Evolutionary conservation across 1,140 invertebrate genomes (phyloP), one percentile per base, ranked within the genome.

Genomic region (Drosophila seguyi): DNA sequence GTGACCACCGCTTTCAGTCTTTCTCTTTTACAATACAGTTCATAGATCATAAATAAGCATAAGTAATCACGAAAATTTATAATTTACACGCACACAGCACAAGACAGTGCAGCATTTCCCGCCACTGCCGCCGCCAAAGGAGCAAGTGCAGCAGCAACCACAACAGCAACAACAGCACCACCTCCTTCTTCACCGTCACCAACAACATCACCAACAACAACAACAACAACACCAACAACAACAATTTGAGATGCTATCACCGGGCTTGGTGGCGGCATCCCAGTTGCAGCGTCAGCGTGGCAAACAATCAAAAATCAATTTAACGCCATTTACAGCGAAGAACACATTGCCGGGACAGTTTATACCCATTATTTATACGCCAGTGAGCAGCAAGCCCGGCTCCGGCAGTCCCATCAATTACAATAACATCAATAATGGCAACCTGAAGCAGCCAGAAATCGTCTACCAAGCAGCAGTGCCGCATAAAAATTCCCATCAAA

Each of bases 261-360:
- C 77, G 25, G 56, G 34, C 2, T 27, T 69, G 29, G 68, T 69
- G 39, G 31, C 67, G 13, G 50, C 67, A 45, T 48, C 60, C 34
- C 71, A 44, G 67, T 39, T 60, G 61, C 79, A 88, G 36, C 79
- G 79, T 27, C 88, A 88, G 42, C 91, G 87, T 27, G 79, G 63
- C 53, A 92, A 92, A 76, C 84, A 88, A 90, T 92, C 91, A 81
- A 92, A 92, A 92, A 74, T 90, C 91, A 90, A 91, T 88, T 90
- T 86, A 86, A 92, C 92, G 68, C 92, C 92, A 79, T 92, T 92
- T 85, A 90, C 85, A 80, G 68, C 92, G 55, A 80, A 88, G 61
- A 93, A 92, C 74, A 91, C 91, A 68, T 71, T 93, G 71, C 92
- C 92, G 45, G 92, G 92, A 76, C 83, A 92, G 75, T 93, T 93